A percentile compares a stretch with the other conserved stretches of the same genome.
These are phyloP conservation scores for Macrochelys suwanniensis DNA, from an alignment of 2,797 vertebrate species.

Conservation along the genomic window DNA sequence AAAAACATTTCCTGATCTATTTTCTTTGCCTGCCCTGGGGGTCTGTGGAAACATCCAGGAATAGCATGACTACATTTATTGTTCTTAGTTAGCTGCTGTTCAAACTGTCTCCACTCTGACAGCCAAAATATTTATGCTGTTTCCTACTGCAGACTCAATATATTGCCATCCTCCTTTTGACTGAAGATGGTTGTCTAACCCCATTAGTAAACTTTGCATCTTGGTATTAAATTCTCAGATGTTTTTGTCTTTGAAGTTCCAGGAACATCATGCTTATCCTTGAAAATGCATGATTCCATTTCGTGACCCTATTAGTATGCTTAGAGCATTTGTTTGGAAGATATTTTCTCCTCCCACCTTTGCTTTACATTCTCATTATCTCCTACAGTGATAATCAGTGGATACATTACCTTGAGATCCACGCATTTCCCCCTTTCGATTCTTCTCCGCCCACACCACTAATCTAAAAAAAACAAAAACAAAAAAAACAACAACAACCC, in stretches of 20 bases:
- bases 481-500: too few species aligned
- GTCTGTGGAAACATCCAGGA: slow-evolving; percentile 55
- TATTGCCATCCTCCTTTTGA: slow-evolving; percentile 19
- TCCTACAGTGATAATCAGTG: slow-evolving; percentile 9
- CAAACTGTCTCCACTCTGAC: slow-evolving; percentile 29
- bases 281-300: slow-evolving; percentile 53
- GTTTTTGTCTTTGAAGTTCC: slow-evolving; percentile 35
- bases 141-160: slow-evolving; percentile 38
- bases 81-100: slow-evolving; percentile 59
- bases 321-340: slow-evolving; percentile 61
- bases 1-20: slow-evolving; percentile 63
- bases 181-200: slow-evolving; percentile 24
- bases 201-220: slow-evolving; percentile 32
- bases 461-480: slow-evolving; percentile 62
- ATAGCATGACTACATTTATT: slow-evolving; percentile 46
- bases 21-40: slow-evolving; percentile 63
- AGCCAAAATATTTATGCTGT: slow-evolving; percentile 37
- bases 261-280: slow-evolving; percentile 50
- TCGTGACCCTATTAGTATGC: slow-evolving; percentile 73
- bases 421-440: slow-evolving; percentile 70
- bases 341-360: slow-evolving; percentile 72
- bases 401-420: slow-evolving; percentile 64
- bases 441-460: slow-evolving; percentile 69
- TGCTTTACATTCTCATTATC: slow-evolving; percentile 75
- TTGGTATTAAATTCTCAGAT: slow-evolving; percentile 25